A percentile compares a stretch with the other conserved stretches of the same genome.
Conservation (phyloP, 2,113 vertebrate species). For the Acanthisitta chloris region DNA sequence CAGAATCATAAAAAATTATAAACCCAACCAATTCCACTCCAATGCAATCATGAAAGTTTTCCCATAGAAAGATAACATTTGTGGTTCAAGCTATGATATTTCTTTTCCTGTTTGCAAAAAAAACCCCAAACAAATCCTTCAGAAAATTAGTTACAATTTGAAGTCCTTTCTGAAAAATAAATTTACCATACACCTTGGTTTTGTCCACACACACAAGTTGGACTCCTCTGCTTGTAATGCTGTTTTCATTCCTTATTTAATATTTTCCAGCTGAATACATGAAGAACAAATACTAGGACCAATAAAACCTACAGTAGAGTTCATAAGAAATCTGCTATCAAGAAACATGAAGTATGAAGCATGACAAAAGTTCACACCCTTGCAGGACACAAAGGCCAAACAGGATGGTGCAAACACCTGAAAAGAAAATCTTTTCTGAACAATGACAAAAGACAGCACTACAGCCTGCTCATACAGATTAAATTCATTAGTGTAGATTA, state of each 20-base stretch:
- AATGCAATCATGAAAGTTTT: neutral
- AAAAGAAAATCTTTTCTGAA: neutral
- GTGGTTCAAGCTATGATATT: neutral
- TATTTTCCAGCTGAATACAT: neutral
- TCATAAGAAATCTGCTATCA: neutral
- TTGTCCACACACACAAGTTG: too few relatives aligned
- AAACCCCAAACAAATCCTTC: neutral
- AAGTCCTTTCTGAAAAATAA: neutral
- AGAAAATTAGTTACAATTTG: neutral
- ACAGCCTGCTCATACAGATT: neutral
- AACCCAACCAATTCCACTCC: neutral
- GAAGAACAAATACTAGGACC: neutral
- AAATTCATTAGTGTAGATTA: neutral
- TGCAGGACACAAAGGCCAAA: neutral
- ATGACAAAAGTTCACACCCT: neutral
- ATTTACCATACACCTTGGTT: neutral
- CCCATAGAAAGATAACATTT: neutral
- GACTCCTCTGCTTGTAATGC: neutral
- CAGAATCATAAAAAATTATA: neutral
- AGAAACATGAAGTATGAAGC: neutral
- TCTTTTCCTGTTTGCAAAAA: neutral
- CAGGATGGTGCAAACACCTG: fast-evolving
- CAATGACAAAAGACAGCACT: neutral
- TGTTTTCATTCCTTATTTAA: conserved; percentile 14
- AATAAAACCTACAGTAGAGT: neutral